Base-by-base conservation (phyloP, 2,113 vertebrate genomes). In the Calypte anna region DNA sequence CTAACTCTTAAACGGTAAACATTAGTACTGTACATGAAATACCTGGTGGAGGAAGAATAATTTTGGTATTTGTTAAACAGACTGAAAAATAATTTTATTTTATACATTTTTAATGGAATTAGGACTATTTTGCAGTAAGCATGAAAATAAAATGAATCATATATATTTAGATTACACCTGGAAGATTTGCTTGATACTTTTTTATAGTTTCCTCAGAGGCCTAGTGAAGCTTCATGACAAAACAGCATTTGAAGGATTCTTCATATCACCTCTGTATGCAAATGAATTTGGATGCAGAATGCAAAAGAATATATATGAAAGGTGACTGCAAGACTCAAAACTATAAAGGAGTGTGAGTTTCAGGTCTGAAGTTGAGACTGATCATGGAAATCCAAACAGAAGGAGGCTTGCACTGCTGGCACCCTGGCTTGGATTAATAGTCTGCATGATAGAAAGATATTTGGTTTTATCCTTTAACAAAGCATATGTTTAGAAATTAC, bases 11-110 rank as follows among this genome's bases (percentile, higher is more conserved):
- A 96, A 62, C 58, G 95, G 38, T 97, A 96, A 38, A 99, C 98
- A 5, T 98, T 97, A 31, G 59, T 36, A 13, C 98, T 97, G 30
- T 98, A 99, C 99, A 99, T 99, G 91, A 98, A 98, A 96, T 99
- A 99, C 99, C 99, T 99, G 77, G 9, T 91, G 30, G 22, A 16
- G n/a, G 14, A 94, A 95, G 3, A 97, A 14, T 7, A 91, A 67
- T 79, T 78, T 91, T 63, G 1, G 1, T 68, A 79, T 33, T 48
- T 19, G 46, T 48, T 8, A 18, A 74, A 28, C 5, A 38, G 58
- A 82, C 7, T 58, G 9, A 62, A 82, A 82, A 27, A 55, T 10
- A 13, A 18, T 22, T 50, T 67, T 25, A 63, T 46, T 74, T 75
- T 54, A 21, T 6, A 64, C 54, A 46, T 1, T 2, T 3, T 81